Conservation (phyloP, 2,797 vertebrate species). For the Babyrousa celebensis region DNA sequence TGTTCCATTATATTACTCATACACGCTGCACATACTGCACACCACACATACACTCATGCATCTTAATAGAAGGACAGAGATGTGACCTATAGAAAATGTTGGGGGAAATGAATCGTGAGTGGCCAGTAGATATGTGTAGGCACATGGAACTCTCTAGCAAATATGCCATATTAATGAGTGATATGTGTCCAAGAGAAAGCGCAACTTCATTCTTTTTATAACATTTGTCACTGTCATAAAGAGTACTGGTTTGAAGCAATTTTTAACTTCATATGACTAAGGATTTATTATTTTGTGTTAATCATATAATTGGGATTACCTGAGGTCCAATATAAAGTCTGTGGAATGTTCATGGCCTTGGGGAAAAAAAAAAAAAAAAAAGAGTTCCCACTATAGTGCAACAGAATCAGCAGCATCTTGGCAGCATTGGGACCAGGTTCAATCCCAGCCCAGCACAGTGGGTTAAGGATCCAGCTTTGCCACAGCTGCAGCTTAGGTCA, state of each 20-base stretch:
- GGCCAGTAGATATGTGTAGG: neutral
- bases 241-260: neutral
- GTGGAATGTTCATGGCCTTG: neutral
- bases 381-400: too few species aligned
- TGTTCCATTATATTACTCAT: neutral
- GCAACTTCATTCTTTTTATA: neutral
- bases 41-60: neutral
- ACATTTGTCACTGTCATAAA: neutral
- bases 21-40: neutral
- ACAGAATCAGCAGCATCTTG: too few species aligned
- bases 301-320: neutral
- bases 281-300: neutral
- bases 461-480: too few species aligned
- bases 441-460: too few species aligned
- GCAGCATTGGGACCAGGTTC: too few species aligned
- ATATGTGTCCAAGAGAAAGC: neutral
- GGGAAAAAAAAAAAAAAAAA: too few species aligned
- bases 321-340: neutral
- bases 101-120: constrained; percentile 4
- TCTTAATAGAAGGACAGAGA: neutral
- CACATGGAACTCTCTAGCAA: neutral
- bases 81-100: neutral
- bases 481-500: too few species aligned
- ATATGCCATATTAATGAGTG: neutral
- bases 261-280: neutral